Base-by-base conservation (phyloP, 2,113 vertebrate genomes). In the Oncorhynchus keta region DNA sequence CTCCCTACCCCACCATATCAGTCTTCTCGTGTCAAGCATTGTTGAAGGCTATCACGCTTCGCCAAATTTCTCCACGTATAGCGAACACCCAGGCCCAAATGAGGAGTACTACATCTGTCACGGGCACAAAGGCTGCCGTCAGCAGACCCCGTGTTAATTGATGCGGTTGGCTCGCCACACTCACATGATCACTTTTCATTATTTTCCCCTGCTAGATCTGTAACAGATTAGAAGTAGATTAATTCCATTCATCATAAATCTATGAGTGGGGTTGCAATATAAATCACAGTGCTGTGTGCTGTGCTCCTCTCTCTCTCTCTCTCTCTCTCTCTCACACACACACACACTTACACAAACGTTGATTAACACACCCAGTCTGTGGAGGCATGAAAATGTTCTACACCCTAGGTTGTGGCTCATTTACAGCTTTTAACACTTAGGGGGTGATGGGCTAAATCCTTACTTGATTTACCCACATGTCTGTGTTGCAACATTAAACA, bases 221-320 rank as follows among this genome's bases (percentile, higher is more conserved):
- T 79, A 71, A 84, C 75, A 80, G 87, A 89, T 91, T 83, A 83
- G 73, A 84, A 83, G 86, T 81, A 88, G 82, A 90, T 84, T 62
- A 85, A 88, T 74, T 83, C 76, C 83, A 89, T 86, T 82, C 72
- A 82, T 72, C 68, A 72, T 69, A 57, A 81, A 69, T 49, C 73
- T 68, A 72, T 68, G 62, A 81, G 70, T 49, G 71, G 7, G 55
- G 59, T 68, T 49, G 70, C 72, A 76, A 83, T 78, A 80, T 76
- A 76, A 85, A 85, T 85, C 78, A 79, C 49, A 18, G 76, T 75
- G 68, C 39, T 61, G 82, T 80, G 51, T 49, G 59, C 12, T 24
- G 24, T 24, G 24, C 24, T 24, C 24, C 24, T 24, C 24, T 24
- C 24, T 18, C n/a, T 79, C 28, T 76, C 59, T 59, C 66, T 35